Evolutionary conservation across 64 coral and sea anemone genomes (phyloP).

Genomic region (Montipora foliosa): DNA sequence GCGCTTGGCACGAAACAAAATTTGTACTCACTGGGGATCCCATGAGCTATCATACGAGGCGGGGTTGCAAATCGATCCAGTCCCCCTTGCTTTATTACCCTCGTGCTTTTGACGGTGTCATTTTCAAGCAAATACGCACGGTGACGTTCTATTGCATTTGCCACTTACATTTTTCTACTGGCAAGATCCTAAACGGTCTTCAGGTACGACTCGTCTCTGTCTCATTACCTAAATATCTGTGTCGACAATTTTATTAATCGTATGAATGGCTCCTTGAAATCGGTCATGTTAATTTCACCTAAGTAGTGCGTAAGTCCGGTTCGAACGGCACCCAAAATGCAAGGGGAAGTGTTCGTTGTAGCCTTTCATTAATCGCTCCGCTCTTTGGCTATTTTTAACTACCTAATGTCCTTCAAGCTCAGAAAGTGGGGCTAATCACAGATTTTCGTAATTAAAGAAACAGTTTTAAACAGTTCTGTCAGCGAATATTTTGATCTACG

Average conservation of each 20-base stretch:
- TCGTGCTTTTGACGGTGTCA: slow-evolving; percentile 27
- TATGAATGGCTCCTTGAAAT: neutral
- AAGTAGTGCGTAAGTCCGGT: too few relatives aligned
- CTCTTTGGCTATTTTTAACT: neutral
- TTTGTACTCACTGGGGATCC: too few relatives aligned
- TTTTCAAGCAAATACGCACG: slow-evolving; percentile 2
- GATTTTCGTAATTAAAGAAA: neutral
- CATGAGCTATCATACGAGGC: neutral
- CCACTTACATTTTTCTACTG: neutral
- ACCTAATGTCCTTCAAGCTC: neutral
- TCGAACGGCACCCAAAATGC: neutral
- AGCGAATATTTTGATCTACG: neutral
- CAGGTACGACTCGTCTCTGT: slow-evolving; percentile 11
- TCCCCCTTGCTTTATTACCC: neutral
- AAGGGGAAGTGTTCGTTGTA: neutral
- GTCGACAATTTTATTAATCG: neutral
- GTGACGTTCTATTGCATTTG: neutral
- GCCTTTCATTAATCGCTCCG: neutral
- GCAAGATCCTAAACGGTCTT: slow-evolving; percentile 35
- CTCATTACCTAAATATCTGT: neutral
- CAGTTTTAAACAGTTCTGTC: neutral
- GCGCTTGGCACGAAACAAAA: too few relatives aligned
- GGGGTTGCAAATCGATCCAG: neutral
- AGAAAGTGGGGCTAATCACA: neutral
- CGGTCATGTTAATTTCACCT: neutral